Conservation (phyloP, 2,113 vertebrate genomes). For the Natator depressus region DNA sequence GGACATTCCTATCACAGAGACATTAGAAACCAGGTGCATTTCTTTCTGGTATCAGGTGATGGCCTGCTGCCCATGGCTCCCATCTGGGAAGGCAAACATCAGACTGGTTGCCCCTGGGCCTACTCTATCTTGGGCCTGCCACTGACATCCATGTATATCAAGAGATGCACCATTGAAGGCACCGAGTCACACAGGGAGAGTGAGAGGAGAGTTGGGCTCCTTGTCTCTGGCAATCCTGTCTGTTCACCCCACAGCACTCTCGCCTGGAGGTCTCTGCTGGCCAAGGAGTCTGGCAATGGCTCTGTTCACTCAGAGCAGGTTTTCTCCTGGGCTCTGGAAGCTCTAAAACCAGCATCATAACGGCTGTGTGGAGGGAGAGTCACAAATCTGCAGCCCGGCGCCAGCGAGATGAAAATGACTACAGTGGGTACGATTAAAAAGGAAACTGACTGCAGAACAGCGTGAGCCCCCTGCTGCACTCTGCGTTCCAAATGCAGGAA, state of each 20-base stretch:
- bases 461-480: not conserved
- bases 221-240: too few species aligned
- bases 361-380: not conserved
- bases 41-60: not conserved
- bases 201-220: not conserved
- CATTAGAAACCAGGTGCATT: not conserved
- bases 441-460: not conserved
- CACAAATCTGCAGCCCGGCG: not conserved
- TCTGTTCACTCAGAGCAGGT: not conserved
- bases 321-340: not conserved
- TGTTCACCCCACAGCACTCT: not conserved
- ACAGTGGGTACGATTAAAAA: accelerated
- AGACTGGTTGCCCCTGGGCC: accelerated
- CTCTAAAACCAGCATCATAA: not conserved
- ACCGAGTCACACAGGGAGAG: accelerated
- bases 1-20: not conserved
- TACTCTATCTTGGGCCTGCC: not conserved
- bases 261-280: not conserved
- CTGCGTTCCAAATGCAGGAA: accelerated
- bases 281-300: not conserved
- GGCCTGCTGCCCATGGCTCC: too few species aligned
- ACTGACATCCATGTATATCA: not conserved
- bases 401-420: not conserved
- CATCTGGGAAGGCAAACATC: not conserved
- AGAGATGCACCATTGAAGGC: not conserved